These are phyloP conservation scores for Pherbina coryleti DNA, from an alignment of 2,888 invertebrate species.

Conservation along the genomic window DNA sequence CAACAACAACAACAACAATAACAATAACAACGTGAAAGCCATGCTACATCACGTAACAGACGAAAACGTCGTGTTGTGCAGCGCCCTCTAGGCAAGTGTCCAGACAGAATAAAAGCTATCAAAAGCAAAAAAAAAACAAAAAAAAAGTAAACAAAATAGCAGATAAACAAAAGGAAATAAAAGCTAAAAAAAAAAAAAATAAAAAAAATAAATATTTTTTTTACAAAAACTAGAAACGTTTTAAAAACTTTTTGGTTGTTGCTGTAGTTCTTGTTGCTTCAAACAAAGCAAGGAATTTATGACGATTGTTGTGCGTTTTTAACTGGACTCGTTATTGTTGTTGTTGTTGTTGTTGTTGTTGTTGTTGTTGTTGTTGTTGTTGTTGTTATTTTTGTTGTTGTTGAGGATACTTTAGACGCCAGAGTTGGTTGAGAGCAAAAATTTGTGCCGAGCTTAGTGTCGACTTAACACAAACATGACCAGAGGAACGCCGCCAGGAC, in stretches of 20 bases:
- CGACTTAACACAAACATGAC: neutral
- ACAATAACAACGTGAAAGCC: neutral
- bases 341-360: constrained; percentile 11
- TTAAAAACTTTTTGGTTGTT: constrained; percentile 10
- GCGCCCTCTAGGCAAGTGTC: constrained; percentile 16
- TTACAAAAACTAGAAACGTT: neutral
- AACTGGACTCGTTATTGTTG: neutral
- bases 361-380: neutral
- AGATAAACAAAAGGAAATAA: neutral
- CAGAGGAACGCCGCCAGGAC: neutral
- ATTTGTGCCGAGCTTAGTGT: constrained; percentile 20
- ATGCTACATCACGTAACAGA: neutral
- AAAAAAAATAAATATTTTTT: neutral
- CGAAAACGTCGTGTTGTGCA: neutral
- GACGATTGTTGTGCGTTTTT: neutral
- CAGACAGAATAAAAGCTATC: constrained; percentile 19
- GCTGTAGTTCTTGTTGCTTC: neutral
- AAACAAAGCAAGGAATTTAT: constrained; percentile 1
- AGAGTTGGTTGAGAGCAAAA: neutral
- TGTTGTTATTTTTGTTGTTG: constrained; percentile 4
- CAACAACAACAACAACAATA: too few relatives aligned
- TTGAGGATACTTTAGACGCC: neutral
- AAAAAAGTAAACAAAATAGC: neutral
- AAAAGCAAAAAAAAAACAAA: neutral
- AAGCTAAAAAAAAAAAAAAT: neutral